Evolutionary conservation across 2,888 invertebrate genomes (phyloP).

Genomic region (Phaonia tiefii): DNA sequence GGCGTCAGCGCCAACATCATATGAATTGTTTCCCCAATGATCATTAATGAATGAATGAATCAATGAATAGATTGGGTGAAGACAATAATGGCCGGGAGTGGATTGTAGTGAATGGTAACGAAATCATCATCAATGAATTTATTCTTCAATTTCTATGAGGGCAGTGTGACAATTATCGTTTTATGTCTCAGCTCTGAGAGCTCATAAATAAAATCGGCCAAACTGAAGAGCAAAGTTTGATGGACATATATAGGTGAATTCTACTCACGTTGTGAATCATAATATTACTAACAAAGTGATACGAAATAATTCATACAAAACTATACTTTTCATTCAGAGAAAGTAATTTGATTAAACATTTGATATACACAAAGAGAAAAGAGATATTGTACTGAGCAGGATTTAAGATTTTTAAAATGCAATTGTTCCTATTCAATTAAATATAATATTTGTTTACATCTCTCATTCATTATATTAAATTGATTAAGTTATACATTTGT

Average conservation of each 20-base stretch:
- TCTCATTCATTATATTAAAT: too few species aligned
- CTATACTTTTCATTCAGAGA: too few species aligned
- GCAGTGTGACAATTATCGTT: constrained; percentile 45
- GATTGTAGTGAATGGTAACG: background rate
- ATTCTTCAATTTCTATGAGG: constrained; percentile 76
- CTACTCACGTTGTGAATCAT: background rate
- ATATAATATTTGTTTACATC: too few species aligned
- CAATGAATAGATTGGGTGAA: background rate
- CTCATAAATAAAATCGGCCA: constrained; percentile 50
- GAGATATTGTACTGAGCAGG: too few species aligned
- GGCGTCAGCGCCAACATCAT: background rate
- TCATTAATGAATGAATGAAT: constrained; percentile 12
- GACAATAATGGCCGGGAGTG: background rate
- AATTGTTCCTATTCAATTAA: too few species aligned
- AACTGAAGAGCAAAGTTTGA: background rate
- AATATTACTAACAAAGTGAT: background rate
- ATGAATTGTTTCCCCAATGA: background rate
- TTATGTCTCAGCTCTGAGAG: background rate
- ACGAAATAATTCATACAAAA: too few species aligned
- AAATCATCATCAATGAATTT: constrained; percentile 75
- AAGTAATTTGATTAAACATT: too few species aligned
- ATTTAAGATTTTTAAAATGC: too few species aligned
- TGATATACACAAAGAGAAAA: too few species aligned
- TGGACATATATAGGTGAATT: constrained; percentile 7
- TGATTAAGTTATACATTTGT: too few species aligned